Base-by-base conservation (phyloP, 2,888 invertebrate genomes). In the Tridacna gigas region DNA sequence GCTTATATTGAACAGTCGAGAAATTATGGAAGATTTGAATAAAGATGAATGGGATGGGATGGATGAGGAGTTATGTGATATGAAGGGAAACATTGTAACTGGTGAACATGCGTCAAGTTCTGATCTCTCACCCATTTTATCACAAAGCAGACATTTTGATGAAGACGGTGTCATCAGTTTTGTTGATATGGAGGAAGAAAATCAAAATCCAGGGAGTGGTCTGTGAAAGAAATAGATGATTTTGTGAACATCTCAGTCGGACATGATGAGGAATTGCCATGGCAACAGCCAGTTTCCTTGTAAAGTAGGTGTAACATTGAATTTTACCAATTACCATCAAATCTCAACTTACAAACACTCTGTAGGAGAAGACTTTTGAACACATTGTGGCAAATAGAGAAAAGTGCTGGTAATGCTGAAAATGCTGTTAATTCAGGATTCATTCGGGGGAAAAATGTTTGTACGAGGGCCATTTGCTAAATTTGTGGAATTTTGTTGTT, bases 211-310 rank as follows among this genome's bases (percentile, higher is more conserved):
- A 65, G 26, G 67, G 75, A 80, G 22, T 65, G 67, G 75, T 75
- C 67, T 12, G 61, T 63, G n/a, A 79, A 77, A 25, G 86, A 86
- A 56, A 81, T 83, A 22, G 83, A 81, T 37, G 86, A 86, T 28
- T 86, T 86, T 77, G 80, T 79, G 11, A 81, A 86, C 48, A 77
- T 86, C 20, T 71, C 81, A 13, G 76, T 78, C 26, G 85, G 80
- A 25, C 83, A 81, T 20, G 77, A 79, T 25, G 86, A 80, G 15
- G 79, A 82, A 61, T 73, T 61, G n/a, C 45, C 26, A 20, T 82
- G 79, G 75, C 56, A 69, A 74, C 71, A 83, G 56, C 84, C 88
- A 47, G 71, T 88, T 25, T 79, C 82, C 18, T 66, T 86, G 28
- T 47, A 78, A 66, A 80, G 88, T 88, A 82, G 75, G 83, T 76